These are phyloP conservation scores for Drosophila bunnanda DNA, from an alignment of 2,888 invertebrate genomes.

Conservation along the genomic window DNA sequence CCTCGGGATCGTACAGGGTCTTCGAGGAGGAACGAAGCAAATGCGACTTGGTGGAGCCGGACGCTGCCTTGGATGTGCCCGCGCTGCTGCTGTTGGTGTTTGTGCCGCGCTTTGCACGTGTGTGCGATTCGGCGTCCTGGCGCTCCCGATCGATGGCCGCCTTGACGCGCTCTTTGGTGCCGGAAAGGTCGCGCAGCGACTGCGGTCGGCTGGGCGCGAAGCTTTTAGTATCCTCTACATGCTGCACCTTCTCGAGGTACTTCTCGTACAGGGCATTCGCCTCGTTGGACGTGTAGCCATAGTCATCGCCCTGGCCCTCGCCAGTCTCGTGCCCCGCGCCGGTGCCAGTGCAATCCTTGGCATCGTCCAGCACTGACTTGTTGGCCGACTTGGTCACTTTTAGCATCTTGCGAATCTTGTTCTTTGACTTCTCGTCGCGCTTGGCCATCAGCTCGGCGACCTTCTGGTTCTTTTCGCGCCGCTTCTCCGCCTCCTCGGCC, in stretches of 20 bases:
- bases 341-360: slow-evolving; percentile 89
- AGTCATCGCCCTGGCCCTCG: slow-evolving; percentile 95
- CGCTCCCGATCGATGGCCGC: slow-evolving; percentile 90
- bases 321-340: slow-evolving; percentile 87
- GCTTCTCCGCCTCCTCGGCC: slow-evolving; percentile 90
- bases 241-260: slow-evolving; percentile 90
- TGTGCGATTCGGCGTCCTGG: slow-evolving; percentile 89
- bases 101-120: slow-evolving; percentile 71
- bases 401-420: slow-evolving; percentile 91
- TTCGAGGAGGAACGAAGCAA: slow-evolving; percentile 76
- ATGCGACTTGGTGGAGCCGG: slow-evolving; percentile 6
- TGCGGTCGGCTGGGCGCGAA: slow-evolving; percentile 86
- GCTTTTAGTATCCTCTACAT: slow-evolving; percentile 88
- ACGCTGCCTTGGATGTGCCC: not conserved
- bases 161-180: slow-evolving; percentile 90
- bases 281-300: slow-evolving; percentile 94
- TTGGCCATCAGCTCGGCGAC: slow-evolving; percentile 88
- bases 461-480: slow-evolving; percentile 87
- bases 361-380: slow-evolving; percentile 93
- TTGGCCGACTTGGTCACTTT: slow-evolving; percentile 96
- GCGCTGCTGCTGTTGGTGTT: slow-evolving; percentile 26
- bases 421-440: slow-evolving; percentile 90
- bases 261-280: slow-evolving; percentile 92
- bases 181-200: slow-evolving; percentile 83
- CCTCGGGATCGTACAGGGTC: slow-evolving; percentile 82